These are phyloP conservation scores for Thumatha senex DNA, from an alignment of 2,888 invertebrate genomes.

Conservation along the genomic window DNA sequence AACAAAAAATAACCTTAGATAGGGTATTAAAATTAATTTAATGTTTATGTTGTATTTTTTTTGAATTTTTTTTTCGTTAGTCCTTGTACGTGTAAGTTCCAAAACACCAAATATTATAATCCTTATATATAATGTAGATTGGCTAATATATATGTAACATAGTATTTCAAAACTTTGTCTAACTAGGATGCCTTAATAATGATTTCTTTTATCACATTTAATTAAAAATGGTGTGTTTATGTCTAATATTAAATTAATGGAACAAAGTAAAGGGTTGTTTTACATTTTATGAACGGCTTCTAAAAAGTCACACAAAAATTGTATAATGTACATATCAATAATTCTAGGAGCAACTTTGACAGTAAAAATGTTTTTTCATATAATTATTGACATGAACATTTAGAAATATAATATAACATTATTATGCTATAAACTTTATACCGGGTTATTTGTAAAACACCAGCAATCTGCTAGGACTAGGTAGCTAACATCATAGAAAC, in stretches of 20 bases:
- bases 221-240: slow-evolving; percentile 27
- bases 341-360: not conserved
- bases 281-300: not conserved
- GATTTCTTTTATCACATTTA: slow-evolving; percentile 26
- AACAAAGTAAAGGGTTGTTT: not conserved
- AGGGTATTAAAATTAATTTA: slow-evolving; percentile 35
- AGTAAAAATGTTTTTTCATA: not conserved
- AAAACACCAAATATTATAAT: slow-evolving; percentile 45
- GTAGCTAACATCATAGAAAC: no score
- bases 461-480: no score
- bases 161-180: slow-evolving; percentile 26
- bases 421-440: not conserved
- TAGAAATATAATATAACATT: not conserved
- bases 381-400: not conserved
- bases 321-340: slow-evolving; percentile 3
- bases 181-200: slow-evolving; percentile 34
- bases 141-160: slow-evolving; percentile 37
- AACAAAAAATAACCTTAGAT: slow-evolving; percentile 33
- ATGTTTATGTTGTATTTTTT: slow-evolving; percentile 4
- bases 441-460: no score
- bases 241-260: not conserved
- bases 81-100: slow-evolving; percentile 63
- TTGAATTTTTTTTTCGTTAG: slow-evolving; percentile 12
- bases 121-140: slow-evolving; percentile 40
- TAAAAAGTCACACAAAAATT: not conserved